Base-by-base conservation (phyloP, 1,140 invertebrate species). In the Cyphomyrmex costatus region DNA sequence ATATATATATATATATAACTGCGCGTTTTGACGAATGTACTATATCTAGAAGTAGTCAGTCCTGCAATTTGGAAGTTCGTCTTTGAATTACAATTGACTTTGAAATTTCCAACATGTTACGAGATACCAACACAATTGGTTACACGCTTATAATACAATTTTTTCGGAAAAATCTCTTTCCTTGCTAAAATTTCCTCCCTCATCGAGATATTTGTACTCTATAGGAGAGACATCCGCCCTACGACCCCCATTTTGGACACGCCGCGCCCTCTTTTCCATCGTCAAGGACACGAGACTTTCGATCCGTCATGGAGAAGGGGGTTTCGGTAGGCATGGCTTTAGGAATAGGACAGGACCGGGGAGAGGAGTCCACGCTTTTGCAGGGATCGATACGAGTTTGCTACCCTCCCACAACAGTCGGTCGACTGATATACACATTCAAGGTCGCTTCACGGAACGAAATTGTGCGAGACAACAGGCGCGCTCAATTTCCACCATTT, bases 261-360 rank as follows among this genome's bases (percentile, higher is more conserved):
- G 65, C 27, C 36, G 49, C 61, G 49, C 46, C 46, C 61, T 86
- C 65, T 49, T 36, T 36, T 46, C 68, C 14, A 49, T 68, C 30
- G 73, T 76, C 82, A 89, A 89, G 88, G 80, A 71, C 80, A 77
- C n/a, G 53, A 86, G 60, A 86, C 82, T 88, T 88, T 88, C 82
- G 82, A 88, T 58, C 82, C 60, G 65, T 61, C 56, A 27, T 12
- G 27, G 74, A 46, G 53, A 89, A 80, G 88, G 82, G 82, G 68
- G 82, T 89, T 89, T 53, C 19, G 58, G 60, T 74, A 33, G 36
- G 36, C 51, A 60, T 36, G 49, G 63, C 53, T 68, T 86, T 79
- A 21, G 65, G 86, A 85, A 73, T 77, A 82, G 66, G 65, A 70
- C 58, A 74, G 58, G 53, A 77, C 36, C 88, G 27, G 70, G 27